Percentiles rank a stretch among this genome's conserved stretches.
phyloP scores from a whole-genome alignment of 37 sponge, comb jelly and placozoan genomes.

The Haliclona indistincta region DNA sequence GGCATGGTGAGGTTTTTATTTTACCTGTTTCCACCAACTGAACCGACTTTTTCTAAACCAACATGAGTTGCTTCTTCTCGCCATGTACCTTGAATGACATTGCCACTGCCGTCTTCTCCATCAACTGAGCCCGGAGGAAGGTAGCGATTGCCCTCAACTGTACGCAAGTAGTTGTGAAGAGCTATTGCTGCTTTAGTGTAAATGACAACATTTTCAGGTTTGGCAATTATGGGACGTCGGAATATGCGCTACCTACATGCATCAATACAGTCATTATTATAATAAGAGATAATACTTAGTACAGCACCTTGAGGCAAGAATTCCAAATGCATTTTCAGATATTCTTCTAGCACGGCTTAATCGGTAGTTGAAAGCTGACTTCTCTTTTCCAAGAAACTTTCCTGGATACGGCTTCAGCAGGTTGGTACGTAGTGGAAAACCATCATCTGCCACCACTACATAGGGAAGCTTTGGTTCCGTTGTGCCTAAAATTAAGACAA shows the following conservation, averaged over 20 bases:
- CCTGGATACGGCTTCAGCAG: constrained; percentile 42
- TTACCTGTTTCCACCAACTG: constrained; percentile 18
- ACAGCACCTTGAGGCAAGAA: constrained; percentile 38
- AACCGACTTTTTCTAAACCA: constrained; percentile 1
- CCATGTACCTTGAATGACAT: constrained; percentile 31
- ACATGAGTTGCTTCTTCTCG: neutral
- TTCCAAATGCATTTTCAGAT: constrained; percentile 45
- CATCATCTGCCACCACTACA: constrained; percentile 41
- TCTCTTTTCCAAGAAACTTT: constrained; percentile 11
- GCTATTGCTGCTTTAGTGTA: constrained; percentile 14
- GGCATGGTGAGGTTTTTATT: too few relatives aligned
- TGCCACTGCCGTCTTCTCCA: constrained; percentile 15
- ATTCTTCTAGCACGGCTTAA: constrained; percentile 37
- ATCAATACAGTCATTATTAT: too few relatives aligned
- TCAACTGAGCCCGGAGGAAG: constrained; percentile 22
- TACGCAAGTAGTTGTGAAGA: constrained; percentile 11
- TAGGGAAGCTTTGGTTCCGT: constrained; percentile 3
- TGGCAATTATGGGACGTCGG: constrained; percentile 3
- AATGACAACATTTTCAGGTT: constrained; percentile 12
- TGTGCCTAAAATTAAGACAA: neutral
- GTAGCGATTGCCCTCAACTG: neutral
- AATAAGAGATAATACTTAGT: too few relatives aligned
- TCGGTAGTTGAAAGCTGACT: constrained; percentile 29
- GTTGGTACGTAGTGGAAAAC: constrained; percentile 24
- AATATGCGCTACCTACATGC: constrained; percentile 23